phyloP scores from a whole-genome alignment of 2,888 invertebrate genomes.

The Volucella zonaria region DNA sequence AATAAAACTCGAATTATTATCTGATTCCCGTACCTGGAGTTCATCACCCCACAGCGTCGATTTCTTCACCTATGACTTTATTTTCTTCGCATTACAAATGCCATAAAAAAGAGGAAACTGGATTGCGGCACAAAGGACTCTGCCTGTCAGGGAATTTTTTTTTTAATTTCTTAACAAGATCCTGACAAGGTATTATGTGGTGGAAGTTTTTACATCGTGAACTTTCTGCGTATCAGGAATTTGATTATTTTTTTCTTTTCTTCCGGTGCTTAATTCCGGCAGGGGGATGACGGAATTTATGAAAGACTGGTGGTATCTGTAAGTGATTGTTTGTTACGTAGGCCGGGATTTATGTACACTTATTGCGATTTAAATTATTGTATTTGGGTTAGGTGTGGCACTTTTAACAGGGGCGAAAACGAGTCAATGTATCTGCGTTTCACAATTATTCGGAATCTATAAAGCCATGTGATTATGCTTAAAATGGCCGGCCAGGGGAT shows the following conservation, averaged over 20 bases:
- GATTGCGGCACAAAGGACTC: slow-evolving; percentile 39
- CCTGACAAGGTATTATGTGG: slow-evolving; percentile 46
- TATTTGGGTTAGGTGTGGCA: too few relatives aligned
- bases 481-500: too few relatives aligned
- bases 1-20: slow-evolving; percentile 73
- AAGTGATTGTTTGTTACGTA: slow-evolving; percentile 10
- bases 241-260: slow-evolving; percentile 53
- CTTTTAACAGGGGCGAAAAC: too few relatives aligned
- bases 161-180: slow-evolving; percentile 68
- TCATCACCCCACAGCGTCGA: slow-evolving; percentile 64
- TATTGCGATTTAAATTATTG: neutral
- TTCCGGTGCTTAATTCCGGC: slow-evolving; percentile 40
- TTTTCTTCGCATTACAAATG: slow-evolving; percentile 67
- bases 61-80: slow-evolving; percentile 73
- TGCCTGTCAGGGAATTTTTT: slow-evolving; percentile 50
- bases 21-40: slow-evolving; percentile 70
- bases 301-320: neutral
- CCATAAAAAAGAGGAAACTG: slow-evolving; percentile 48
- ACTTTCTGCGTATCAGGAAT: slow-evolving; percentile 52
- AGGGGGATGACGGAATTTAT: slow-evolving; percentile 9
- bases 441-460: too few relatives aligned
- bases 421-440: too few relatives aligned
- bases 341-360: neutral
- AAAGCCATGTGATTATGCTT: too few relatives aligned
- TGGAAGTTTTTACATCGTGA: slow-evolving; percentile 39